A percentile compares a stretch with the other conserved stretches of the same genome.
These are phyloP conservation scores for Carollia perspicillata DNA, from an alignment of 2,113 vertebrate species.

Conservation along the genomic window DNA sequence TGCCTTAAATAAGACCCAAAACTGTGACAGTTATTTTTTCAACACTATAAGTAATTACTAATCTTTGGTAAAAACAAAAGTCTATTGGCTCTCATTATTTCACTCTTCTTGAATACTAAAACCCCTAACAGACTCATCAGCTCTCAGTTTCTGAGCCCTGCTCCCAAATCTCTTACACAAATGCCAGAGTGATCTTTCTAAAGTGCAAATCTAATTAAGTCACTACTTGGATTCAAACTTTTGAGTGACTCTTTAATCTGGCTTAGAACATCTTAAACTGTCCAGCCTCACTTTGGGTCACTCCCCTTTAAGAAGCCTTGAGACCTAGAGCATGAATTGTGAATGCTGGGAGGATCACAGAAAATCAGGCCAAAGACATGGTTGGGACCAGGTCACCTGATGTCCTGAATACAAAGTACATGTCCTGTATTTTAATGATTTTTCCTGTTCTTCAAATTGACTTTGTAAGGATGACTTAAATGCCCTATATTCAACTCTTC, in stretches of 20 bases:
- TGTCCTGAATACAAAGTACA: not conserved
- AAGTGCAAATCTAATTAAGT: not conserved
- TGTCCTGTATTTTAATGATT: not conserved
- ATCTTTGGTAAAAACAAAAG: not conserved
- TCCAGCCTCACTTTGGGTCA: not conserved
- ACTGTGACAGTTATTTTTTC: not conserved
- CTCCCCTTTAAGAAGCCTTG: not conserved
- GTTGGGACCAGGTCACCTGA: not conserved
- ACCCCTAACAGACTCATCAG: not conserved
- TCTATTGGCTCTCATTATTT: not conserved
- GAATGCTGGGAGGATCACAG: not conserved
- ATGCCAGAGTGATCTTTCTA: not conserved
- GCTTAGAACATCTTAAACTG: not conserved
- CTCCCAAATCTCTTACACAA: not conserved
- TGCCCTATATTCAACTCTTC: not conserved
- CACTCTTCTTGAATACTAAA: not conserved
- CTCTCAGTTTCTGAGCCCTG: not conserved
- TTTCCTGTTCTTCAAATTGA: not conserved
- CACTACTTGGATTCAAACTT: not conserved
- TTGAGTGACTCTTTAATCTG: not conserved
- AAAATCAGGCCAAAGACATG: not conserved
- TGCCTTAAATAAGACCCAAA: slow-evolving; percentile 2
- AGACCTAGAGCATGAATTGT: not conserved
- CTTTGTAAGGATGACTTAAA: not conserved
- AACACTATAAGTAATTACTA: not conserved